These are phyloP conservation scores for Petrosia ficiformis DNA, from an alignment of 37 sponge, comb jelly and placozoan genomes.

Conservation along the genomic window DNA sequence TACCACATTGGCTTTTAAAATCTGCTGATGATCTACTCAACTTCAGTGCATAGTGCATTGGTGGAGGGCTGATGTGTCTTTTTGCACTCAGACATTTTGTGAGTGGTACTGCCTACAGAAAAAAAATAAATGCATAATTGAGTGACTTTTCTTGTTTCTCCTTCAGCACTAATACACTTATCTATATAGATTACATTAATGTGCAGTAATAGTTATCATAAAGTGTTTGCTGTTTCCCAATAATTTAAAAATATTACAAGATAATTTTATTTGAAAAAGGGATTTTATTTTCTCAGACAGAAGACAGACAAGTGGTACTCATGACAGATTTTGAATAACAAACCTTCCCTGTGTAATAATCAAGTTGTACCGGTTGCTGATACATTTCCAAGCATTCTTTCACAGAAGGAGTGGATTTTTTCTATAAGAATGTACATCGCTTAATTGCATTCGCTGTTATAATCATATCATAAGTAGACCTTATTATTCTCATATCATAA, in stretches of 20 bases:
- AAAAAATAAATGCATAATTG: no score
- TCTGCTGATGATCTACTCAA: neutral
- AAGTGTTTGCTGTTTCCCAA: no score
- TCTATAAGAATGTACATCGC: neutral
- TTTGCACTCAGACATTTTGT: neutral
- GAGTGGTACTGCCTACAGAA: neutral
- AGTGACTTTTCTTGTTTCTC: no score
- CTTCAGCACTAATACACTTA: no score
- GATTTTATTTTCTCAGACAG: no score
- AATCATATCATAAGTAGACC: neutral
- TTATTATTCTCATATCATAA: neutral
- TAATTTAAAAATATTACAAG: no score
- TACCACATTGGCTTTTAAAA: neutral
- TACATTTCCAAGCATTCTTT: conserved; percentile 43
- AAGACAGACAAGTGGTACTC: no score
- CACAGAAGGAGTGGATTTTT: conserved; percentile 39
- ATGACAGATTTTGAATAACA: neutral
- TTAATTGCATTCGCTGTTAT: neutral
- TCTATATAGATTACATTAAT: no score
- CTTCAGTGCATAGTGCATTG: neutral
- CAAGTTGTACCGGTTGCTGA: conserved; percentile 17
- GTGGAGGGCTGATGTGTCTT: neutral
- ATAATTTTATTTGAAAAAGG: no score
- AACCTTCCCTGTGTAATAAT: conserved; percentile 42
- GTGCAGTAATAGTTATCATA: neutral